Evolutionary conservation across 2,888 invertebrate genomes (phyloP).

Genomic region (Sialis lutaria): DNA sequence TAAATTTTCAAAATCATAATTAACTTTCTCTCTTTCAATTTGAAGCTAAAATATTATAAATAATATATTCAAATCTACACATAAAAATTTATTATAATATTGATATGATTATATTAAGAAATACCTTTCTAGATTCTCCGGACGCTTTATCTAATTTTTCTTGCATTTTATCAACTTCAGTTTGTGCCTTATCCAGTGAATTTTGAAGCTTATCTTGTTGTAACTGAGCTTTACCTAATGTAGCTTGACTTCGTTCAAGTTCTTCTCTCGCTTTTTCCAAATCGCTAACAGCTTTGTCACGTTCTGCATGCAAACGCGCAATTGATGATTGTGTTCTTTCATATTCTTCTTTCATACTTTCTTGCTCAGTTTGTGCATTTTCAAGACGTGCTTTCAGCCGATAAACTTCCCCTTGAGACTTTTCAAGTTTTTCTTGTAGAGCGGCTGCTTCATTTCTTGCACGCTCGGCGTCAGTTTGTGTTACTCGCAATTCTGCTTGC

Average conservation of each 20-base stretch:
- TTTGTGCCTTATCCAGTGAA: conserved; percentile 74
- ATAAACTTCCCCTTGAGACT: conserved; percentile 89
- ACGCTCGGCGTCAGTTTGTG: conserved; percentile 80
- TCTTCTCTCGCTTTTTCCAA: conserved; percentile 78
- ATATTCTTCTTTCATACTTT: conserved; percentile 81
- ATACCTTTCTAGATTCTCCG: conserved; percentile 64
- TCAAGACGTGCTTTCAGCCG: conserved; percentile 84
- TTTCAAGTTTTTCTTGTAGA: conserved; percentile 82
- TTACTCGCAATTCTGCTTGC: conserved; percentile 78
- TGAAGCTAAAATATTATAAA: conserved; percentile 39
- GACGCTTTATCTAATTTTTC: conserved; percentile 72
- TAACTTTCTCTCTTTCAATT: conserved; percentile 80
- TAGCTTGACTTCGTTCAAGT: conserved; percentile 73
- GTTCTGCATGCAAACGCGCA: conserved; percentile 70
- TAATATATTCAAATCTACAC: no score
- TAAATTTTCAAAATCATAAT: conserved; percentile 78
- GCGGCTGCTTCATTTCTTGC: conserved; percentile 67
- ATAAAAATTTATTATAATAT: no score
- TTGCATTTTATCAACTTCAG: conserved; percentile 77
- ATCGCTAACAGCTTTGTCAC: conserved; percentile 71
- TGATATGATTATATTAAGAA: no score
- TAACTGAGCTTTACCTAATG: conserved; percentile 77
- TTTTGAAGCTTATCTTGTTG: conserved; percentile 86
- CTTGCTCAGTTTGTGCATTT: conserved; percentile 89
- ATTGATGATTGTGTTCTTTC: conserved; percentile 72